phyloP scores from a whole-genome alignment of 2,888 invertebrate species.

The Rhodophaea formosa region DNA sequence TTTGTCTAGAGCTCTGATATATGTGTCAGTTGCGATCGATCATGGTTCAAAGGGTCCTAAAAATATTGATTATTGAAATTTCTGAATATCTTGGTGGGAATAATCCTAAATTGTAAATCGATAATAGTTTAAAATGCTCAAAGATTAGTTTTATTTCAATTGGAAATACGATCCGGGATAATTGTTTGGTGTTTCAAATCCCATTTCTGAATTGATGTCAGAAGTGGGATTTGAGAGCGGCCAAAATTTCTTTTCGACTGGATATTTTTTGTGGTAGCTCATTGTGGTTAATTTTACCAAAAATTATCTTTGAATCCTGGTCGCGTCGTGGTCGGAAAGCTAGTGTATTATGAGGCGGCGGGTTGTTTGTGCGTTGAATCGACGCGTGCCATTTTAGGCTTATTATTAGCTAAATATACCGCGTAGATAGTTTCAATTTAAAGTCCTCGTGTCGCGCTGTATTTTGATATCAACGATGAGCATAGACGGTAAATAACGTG shows the following conservation, averaged over 20 bases:
- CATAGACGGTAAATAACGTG: background rate
- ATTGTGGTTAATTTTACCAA: background rate
- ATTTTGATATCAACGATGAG: background rate
- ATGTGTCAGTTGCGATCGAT: background rate
- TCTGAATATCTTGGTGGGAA: too few species aligned
- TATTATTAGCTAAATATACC: constrained; percentile 56
- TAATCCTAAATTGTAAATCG: too few species aligned
- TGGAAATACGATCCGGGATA: too few species aligned
- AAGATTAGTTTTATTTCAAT: too few species aligned
- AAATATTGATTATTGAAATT: background rate
- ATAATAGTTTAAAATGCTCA: too few species aligned
- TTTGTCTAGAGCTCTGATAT: background rate
- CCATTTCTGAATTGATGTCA: too few species aligned
- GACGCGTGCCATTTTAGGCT: constrained; percentile 68
- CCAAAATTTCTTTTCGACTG: too few species aligned
- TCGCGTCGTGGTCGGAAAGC: background rate
- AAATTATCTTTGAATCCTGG: background rate
- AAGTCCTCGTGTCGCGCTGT: constrained; percentile 23
- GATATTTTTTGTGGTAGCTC: too few species aligned
- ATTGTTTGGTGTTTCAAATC: too few species aligned
- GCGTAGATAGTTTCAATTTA: constrained; percentile 63
- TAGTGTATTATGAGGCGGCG: constrained; percentile 35
- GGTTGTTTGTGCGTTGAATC: constrained; percentile 52
- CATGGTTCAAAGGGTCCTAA: background rate
- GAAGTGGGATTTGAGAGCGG: too few species aligned